A percentile compares a stretch with the other conserved stretches of the same genome.
Conservation (phyloP, 1,140 invertebrate species). For the Drosophila nigrodunni region DNA sequence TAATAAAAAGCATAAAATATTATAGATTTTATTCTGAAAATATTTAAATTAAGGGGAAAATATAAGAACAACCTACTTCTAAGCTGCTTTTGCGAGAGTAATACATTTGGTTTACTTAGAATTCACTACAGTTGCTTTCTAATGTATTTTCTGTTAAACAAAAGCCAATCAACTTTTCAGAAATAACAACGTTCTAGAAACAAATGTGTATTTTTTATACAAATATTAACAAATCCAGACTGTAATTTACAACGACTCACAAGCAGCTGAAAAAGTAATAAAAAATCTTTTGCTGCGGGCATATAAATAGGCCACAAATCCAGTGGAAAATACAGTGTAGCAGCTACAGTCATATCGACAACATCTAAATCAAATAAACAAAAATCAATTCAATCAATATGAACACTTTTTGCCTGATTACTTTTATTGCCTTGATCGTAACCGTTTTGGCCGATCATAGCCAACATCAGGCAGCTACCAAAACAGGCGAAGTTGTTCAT, state of each 20-base stretch:
- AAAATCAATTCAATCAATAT: slow-evolving; percentile 10
- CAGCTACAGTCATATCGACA: neutral
- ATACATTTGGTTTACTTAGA: too few species aligned
- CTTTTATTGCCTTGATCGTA: slow-evolving; percentile 8
- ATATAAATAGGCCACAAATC: slow-evolving; percentile 9
- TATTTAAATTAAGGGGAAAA: too few species aligned
- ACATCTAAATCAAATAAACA: neutral
- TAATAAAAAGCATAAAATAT: too few species aligned
- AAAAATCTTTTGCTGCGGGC: neutral
- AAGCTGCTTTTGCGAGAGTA: too few species aligned
- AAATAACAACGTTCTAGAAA: neutral
- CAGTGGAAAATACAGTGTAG: slow-evolving; percentile 6
- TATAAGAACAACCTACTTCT: too few species aligned
- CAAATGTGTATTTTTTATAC: neutral
- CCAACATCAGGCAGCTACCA: slow-evolving; percentile 4
- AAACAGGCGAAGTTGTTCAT: slow-evolving; percentile 25
- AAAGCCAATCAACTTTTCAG: too few species aligned
- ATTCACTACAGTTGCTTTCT: too few species aligned
- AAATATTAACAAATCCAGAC: neutral
- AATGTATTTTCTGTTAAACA: too few species aligned
- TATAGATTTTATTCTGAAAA: too few species aligned
- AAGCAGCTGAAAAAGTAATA: slow-evolving; percentile 19
- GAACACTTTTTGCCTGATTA: slow-evolving; percentile 13
- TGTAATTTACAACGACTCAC: neutral
- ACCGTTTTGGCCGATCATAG: slow-evolving; percentile 1